Evolutionary conservation across 92 coral and sea anemone genomes (phyloP).

Genomic region (Scolanthus callimorphus): DNA sequence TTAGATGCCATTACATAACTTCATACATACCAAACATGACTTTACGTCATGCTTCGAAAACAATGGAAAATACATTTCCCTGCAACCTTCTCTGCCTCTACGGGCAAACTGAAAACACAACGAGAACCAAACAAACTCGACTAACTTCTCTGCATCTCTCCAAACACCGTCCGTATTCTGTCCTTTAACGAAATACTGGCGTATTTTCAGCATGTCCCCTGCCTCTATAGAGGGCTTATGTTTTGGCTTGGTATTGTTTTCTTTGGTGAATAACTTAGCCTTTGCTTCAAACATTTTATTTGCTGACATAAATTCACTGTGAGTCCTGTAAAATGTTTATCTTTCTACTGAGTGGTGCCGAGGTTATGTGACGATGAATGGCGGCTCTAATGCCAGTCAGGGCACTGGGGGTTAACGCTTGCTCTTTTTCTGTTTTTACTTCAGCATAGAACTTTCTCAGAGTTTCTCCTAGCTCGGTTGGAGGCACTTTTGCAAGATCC

Average conservation of each 20-base stretch:
- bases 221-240: slow-evolving; percentile 33
- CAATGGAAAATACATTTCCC: too few relatives aligned
- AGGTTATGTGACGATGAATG: slow-evolving; percentile 29
- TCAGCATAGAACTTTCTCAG: slow-evolving; percentile 11
- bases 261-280: slow-evolving; percentile 26
- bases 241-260: slow-evolving; percentile 26
- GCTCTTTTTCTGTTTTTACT: slow-evolving; percentile 8
- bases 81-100: slow-evolving; percentile 35
- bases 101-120: slow-evolving; percentile 27
- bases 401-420: slow-evolving; percentile 12
- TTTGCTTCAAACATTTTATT: too few relatives aligned
- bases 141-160: slow-evolving; percentile 37
- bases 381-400: slow-evolving; percentile 35
- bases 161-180: slow-evolving; percentile 24
- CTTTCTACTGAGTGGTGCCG: slow-evolving; percentile 27
- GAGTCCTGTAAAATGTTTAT: slow-evolving; percentile 30
- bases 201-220: slow-evolving; percentile 33
- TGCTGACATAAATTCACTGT: slow-evolving; percentile 18
- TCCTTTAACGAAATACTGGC: slow-evolving; percentile 19
- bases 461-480: background rate
- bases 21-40: too few relatives aligned
- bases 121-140: slow-evolving; percentile 38
- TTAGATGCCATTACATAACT: too few relatives aligned
- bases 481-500: background rate
- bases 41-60: too few relatives aligned